Conservation (phyloP, 2,797 vertebrate species). For the Acridotheres tristis region DNA sequence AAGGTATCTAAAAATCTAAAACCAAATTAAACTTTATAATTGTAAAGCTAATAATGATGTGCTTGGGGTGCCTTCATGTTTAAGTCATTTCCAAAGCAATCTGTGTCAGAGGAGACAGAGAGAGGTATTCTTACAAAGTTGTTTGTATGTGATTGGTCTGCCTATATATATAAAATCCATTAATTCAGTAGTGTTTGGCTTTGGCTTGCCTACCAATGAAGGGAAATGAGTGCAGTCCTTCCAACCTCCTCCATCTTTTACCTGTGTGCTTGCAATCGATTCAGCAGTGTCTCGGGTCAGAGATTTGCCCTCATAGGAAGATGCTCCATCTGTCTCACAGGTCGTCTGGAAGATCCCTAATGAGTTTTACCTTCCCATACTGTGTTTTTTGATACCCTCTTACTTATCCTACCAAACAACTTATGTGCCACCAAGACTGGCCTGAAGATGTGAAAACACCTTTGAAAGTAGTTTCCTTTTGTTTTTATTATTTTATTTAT, state of each 20-base stretch:
- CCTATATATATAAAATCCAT: not conserved
- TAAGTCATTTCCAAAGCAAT: not conserved
- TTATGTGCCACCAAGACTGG: not conserved
- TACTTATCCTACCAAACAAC: not conserved
- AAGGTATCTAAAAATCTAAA: not conserved
- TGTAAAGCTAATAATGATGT: not conserved
- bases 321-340: not conserved
- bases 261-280: not conserved
- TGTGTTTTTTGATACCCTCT: not conserved
- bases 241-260: not conserved
- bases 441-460: not conserved
- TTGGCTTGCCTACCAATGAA: not conserved
- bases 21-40: not conserved
- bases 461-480: not conserved
- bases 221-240: not conserved
- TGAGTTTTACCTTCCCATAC: not conserved
- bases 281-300: not conserved
- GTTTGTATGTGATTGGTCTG: not conserved
- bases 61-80: not conserved
- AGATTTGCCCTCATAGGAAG: not conserved
- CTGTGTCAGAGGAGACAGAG: not conserved
- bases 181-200: not conserved
- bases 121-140: not conserved
- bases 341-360: not conserved
- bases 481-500: not conserved